Evolutionary conservation across 2,797 vertebrate genomes (phyloP).

Genomic region (Sphaeramia orbicularis): DNA sequence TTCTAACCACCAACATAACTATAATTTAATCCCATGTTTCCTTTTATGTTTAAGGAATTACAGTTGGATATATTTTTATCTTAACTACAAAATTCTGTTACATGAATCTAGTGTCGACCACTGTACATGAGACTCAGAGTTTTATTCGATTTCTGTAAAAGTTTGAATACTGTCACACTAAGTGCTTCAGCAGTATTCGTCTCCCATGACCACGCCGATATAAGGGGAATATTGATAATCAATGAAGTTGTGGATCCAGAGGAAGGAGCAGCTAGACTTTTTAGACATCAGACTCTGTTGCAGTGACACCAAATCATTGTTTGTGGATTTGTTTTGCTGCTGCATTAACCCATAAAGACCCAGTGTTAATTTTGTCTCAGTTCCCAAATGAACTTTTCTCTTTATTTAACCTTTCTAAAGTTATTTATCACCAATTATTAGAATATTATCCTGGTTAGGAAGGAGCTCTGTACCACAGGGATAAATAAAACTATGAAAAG

Average conservation of each 20-base stretch:
- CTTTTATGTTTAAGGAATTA: too few relatives aligned
- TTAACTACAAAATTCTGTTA: too few relatives aligned
- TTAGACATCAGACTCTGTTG: neutral
- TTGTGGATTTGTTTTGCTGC: neutral
- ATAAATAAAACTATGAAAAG: too few relatives aligned
- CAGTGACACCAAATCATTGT: slow-evolving; percentile 4
- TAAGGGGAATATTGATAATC: slow-evolving; percentile 90
- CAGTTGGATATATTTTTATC: too few relatives aligned
- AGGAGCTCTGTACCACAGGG: too few relatives aligned
- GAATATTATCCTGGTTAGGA: neutral
- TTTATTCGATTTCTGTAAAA: slow-evolving; percentile 80
- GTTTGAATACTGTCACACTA: slow-evolving; percentile 67
- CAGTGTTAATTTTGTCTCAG: too few relatives aligned
- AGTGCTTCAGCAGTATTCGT: slow-evolving; percentile 85
- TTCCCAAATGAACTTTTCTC: too few relatives aligned
- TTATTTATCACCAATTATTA: too few relatives aligned
- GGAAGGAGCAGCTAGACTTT: slow-evolving; percentile 24
- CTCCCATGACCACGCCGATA: slow-evolving; percentile 78
- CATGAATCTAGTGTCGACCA: slow-evolving; percentile 1
- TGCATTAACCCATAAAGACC: neutral
- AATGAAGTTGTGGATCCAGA: slow-evolving; percentile 81
- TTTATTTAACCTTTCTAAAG: too few relatives aligned
- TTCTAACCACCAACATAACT: too few relatives aligned
- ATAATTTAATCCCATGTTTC: too few relatives aligned
- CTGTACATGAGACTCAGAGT: slow-evolving; percentile 60